Base-by-base conservation (phyloP, 2,888 invertebrate genomes). In the Gastracanthus pulcherrimus region DNA sequence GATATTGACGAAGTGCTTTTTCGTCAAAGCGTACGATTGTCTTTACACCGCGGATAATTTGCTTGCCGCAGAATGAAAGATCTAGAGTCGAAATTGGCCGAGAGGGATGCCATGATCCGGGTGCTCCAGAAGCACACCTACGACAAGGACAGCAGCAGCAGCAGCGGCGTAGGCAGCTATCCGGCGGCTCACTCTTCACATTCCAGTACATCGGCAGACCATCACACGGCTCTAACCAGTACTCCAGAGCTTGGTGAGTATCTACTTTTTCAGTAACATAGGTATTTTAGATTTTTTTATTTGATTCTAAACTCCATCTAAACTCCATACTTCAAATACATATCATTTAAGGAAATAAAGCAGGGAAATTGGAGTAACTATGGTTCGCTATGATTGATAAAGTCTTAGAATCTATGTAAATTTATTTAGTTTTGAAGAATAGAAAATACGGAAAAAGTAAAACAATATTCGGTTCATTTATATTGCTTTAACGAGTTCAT, bases 51-150 rank as follows among this genome's bases (percentile, higher is more conserved):
- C 1, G 31, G 3, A n/a, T 55, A 31, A 48, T 58, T 64, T 62
- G 34, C 71, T 87, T 85, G 31, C 84, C 13, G 9, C 31, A 95
- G 95, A 89, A 94, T 97, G 86, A 97, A 97, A 91, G 96, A 97
- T 91, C 92, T 97, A 83, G 97, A 98, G 91, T 96, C 97, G 3
- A 96, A 97, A 89, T 94, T 98, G 78, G 96, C 97, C 0, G 97
- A 98, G 90, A 95, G 96, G 79, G 97, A 98, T 89, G 97, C 97
- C 0, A 97, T 98, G 96, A 97, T 98, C 86, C 95, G 96, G 86
- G 97, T 97, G 29, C 93, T 97, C 58, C 97, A 97, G 92, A 96
- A 96, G 86, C 96, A 96, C 89, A 95, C 96, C 0, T 94, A 94
- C 76, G 95, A 95, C 87, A 95, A 95, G 85, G 95, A 95, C 74